These are phyloP conservation scores for Perdita meconis DNA, from an alignment of 2,888 invertebrate genomes.

Conservation along the genomic window DNA sequence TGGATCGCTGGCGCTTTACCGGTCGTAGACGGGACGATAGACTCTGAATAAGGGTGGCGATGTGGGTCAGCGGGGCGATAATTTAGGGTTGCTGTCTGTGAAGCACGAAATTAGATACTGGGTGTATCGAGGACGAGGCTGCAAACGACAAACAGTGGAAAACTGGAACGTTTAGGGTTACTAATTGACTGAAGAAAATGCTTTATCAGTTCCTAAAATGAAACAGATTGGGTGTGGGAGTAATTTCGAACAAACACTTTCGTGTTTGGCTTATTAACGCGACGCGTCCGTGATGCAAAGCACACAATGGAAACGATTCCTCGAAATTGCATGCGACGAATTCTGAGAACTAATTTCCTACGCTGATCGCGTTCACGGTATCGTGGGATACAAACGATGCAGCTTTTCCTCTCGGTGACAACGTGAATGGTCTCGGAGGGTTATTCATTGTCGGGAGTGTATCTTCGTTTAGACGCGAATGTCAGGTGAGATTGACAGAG, in stretches of 20 bases:
- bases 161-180: no score
- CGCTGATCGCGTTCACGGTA: conserved; percentile 49
- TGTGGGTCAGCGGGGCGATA: neutral
- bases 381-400: conserved; percentile 41
- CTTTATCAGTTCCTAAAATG: no score
- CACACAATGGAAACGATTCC: neutral
- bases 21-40: neutral
- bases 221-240: no score
- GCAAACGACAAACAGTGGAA: no score
- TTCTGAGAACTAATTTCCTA: conserved; percentile 45
- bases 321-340: conserved; percentile 18
- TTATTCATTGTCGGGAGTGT: conserved; percentile 59
- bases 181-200: no score
- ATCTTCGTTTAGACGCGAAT: conserved; percentile 56
- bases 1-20: neutral
- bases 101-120: neutral
- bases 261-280: neutral
- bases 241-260: neutral
- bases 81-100: neutral
- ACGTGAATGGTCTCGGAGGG: conserved; percentile 54
- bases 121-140: no score
- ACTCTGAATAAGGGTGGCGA: neutral
- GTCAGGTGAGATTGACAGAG: conserved; percentile 69
- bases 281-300: conserved; percentile 9
- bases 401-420: conserved; percentile 54